Base-by-base conservation (phyloP, 2,113 vertebrate species). In the Sorex araneus region DNA sequence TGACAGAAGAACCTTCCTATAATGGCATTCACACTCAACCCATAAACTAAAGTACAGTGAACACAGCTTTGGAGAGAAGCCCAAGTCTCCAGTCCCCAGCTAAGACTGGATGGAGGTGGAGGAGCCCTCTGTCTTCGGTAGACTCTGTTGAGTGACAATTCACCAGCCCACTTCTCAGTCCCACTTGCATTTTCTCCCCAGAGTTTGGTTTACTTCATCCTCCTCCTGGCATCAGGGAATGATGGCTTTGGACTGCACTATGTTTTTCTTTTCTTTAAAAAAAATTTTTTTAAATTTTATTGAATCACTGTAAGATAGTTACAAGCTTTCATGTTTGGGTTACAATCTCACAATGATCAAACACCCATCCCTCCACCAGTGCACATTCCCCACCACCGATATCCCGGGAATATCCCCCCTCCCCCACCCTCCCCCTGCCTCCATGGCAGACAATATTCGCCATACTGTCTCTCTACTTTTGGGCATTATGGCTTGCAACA, bases 21-120 rank as follows among this genome's bases (percentile, higher is more conserved):
- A 74, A 66, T 13, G 28, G 11, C 34, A 85, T 78, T 93, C 71
- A 80, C 90, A 74, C 18, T 34, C 5, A 81, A 85, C 67, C 60
- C 18, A 69, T 57, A 60, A 78, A 40, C 40, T 13, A 73, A 21
- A 79, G 18, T 69, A n/a, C 32, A 67, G 73, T 32, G 43, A 60
- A 78, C 73, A 90, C 9, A 45, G 5, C 45, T 23, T 16, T 60
- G 79, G 34, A 84, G 40, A 89, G 28, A 60, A 60, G 18, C 64
- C 10, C 64, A 66, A 81, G 8, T 60, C 45, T 21, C 40, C 67
- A 69, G 18, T 80, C 45, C 47, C 63, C 30, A 19, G 19, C 12
- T 18, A 50, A 43, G 67, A 69, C 9, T 21, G 2, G 0, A 27
- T 50, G 32, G 40, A 32, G 34, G 34, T 67, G 40, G 34, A 30